Evolutionary conservation across 2,113 vertebrate genomes (phyloP).

Genomic region (Silurus asotus): DNA sequence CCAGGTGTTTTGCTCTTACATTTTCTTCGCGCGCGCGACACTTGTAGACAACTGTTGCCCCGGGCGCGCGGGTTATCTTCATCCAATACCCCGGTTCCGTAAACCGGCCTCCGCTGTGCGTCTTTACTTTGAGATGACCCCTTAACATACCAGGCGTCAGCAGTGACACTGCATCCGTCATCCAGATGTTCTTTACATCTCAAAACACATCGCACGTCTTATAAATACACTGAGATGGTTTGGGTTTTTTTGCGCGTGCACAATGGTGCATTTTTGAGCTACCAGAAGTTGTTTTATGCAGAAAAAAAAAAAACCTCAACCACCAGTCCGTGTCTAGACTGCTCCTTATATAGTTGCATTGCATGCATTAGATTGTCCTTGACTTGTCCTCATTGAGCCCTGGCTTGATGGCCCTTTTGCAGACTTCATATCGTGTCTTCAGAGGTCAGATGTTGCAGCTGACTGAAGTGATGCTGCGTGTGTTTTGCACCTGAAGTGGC

Average conservation of each 20-base stretch:
- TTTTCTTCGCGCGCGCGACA: background rate
- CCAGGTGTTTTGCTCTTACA: background rate
- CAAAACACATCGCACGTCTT: background rate
- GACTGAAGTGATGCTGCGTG: conserved; percentile 10
- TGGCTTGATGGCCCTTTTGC: background rate
- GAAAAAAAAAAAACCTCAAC: background rate
- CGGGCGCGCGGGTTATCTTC: background rate
- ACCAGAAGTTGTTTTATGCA: background rate
- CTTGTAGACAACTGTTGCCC: conserved; percentile 18
- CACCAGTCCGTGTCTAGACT: background rate
- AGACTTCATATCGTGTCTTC: conserved; percentile 1
- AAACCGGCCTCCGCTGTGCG: background rate
- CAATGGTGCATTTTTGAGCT: background rate
- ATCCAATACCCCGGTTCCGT: too few species aligned
- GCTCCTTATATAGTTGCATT: conserved; percentile 3
- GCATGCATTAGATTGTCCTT: background rate
- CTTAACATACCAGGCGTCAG: background rate
- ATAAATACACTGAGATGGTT: background rate
- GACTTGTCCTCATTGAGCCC: conserved; percentile 14
- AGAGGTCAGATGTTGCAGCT: background rate
- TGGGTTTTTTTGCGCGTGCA: background rate
- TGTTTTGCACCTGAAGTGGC: conserved; percentile 43
- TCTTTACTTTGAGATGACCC: background rate
- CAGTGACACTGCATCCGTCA: background rate
- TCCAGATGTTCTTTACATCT: background rate